Percentiles rank a stretch among this genome's conserved stretches.
These are phyloP conservation scores for Probaryconus sp. DNA, from an alignment of 1,140 invertebrate genomes.

Conservation along the genomic window DNA sequence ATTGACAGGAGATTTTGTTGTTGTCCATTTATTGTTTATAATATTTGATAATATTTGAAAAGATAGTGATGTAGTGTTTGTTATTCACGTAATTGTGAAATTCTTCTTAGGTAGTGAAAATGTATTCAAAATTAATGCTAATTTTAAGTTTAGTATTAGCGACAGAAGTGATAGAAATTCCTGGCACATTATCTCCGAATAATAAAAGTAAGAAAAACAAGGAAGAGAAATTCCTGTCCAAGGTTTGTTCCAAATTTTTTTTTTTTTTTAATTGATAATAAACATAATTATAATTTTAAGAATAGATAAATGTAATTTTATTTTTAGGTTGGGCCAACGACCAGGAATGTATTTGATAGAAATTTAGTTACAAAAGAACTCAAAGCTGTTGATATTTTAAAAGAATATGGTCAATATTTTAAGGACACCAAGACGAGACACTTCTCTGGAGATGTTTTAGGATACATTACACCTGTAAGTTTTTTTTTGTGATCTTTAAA, in stretches of 20 bases:
- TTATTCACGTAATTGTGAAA: background rate
- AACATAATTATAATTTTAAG: background rate
- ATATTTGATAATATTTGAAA: no score
- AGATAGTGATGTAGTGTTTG: no score
- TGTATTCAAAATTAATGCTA: slow-evolving; percentile 26
- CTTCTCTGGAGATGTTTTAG: slow-evolving; percentile 86
- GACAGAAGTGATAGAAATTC: slow-evolving; percentile 26
- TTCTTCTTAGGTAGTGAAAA: no score
- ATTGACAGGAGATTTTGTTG: no score
- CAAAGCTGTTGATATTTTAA: slow-evolving; percentile 85
- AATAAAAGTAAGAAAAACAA: slow-evolving; percentile 61
- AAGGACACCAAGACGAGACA: slow-evolving; percentile 82
- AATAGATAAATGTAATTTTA: no score
- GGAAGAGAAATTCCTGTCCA: slow-evolving; percentile 60
- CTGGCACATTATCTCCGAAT: slow-evolving; percentile 66
- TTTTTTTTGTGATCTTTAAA: slow-evolving; percentile 28
- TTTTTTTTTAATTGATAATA: slow-evolving; percentile 5
- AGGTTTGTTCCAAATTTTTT: slow-evolving; percentile 55
- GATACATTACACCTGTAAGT: slow-evolving; percentile 94
- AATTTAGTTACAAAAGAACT: slow-evolving; percentile 83
- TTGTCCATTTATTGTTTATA: no score
- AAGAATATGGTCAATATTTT: slow-evolving; percentile 86
- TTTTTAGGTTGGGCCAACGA: slow-evolving; percentile 80
- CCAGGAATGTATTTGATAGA: slow-evolving; percentile 84
- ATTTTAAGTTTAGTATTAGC: slow-evolving; percentile 48